These are phyloP conservation scores for Spodoptera frugiperda DNA, from an alignment of 1,140 invertebrate species.

Conservation along the genomic window DNA sequence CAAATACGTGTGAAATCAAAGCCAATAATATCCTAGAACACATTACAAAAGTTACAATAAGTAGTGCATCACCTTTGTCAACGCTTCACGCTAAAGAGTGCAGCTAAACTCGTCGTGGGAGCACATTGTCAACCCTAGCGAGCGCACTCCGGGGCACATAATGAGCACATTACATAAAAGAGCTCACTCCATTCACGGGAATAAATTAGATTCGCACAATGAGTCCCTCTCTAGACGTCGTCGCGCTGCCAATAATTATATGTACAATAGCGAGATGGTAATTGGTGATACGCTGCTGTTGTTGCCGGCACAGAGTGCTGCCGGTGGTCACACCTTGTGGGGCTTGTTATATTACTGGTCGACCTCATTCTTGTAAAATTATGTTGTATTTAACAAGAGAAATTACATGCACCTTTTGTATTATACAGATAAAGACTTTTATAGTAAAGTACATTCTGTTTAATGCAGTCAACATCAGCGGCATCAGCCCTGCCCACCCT, in stretches of 20 bases:
- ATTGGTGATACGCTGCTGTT: conserved; percentile 12
- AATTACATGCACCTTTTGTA: no score
- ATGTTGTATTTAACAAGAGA: no score
- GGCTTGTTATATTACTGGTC: background rate
- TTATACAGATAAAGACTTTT: no score
- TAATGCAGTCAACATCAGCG: no score
- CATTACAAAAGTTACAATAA: background rate
- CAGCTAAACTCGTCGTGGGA: background rate
- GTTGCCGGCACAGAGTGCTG: background rate
- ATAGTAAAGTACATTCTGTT: no score
- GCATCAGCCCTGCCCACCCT: background rate
- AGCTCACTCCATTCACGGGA: conserved; percentile 57
- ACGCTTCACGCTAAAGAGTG: background rate
- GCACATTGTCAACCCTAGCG: conserved; percentile 50
- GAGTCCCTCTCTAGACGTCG: conserved; percentile 24
- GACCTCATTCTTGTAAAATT: no score
- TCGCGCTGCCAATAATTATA: conserved; percentile 41
- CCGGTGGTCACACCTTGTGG: conserved; percentile 1
- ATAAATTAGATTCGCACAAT: conserved; percentile 63
- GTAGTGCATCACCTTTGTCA: background rate
- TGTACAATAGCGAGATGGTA: conserved; percentile 36
- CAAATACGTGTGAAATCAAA: no score
- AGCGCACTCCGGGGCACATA: conserved; percentile 49
- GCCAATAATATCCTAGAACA: background rate
- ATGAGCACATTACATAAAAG: conserved; percentile 62